Percentiles rank a stretch among this genome's conserved stretches.
phyloP scores from a whole-genome alignment of 2,797 vertebrate genomes.

The Molossus alvarezi region DNA sequence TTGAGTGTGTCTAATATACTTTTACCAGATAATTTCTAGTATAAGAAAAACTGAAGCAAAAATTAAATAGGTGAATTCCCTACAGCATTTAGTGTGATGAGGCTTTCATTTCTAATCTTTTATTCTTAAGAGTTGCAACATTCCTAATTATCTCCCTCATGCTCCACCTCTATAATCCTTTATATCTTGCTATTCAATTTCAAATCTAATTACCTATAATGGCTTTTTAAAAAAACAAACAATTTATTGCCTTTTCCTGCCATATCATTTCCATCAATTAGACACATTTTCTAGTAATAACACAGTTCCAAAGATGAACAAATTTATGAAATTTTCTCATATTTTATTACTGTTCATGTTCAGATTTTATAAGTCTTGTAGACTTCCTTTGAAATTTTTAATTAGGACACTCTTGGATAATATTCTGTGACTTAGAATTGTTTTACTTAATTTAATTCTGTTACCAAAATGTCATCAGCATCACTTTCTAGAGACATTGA shows the following conservation, averaged over 20 bases:
- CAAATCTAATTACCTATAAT: slow-evolving; percentile 72
- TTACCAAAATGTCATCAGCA: background rate
- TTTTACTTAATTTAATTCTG: slow-evolving; percentile 60
- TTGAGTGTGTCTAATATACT: slow-evolving; percentile 56
- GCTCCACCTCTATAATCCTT: background rate
- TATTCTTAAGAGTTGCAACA: slow-evolving; percentile 67
- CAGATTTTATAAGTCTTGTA: slow-evolving; percentile 38
- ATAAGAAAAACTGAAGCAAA: slow-evolving; percentile 61
- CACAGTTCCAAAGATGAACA: slow-evolving; percentile 54
- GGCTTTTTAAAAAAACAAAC: slow-evolving; percentile 72
- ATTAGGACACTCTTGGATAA: slow-evolving; percentile 17
- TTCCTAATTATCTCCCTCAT: slow-evolving; percentile 51
- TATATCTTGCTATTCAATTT: slow-evolving; percentile 68
- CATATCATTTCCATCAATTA: slow-evolving; percentile 65
- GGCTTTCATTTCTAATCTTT: slow-evolving; percentile 76
- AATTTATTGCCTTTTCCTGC: slow-evolving; percentile 62
- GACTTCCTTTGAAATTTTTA: slow-evolving; percentile 41
- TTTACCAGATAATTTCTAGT: slow-evolving; percentile 67
- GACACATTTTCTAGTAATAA: slow-evolving; percentile 60
- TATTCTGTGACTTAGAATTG: slow-evolving; percentile 34
- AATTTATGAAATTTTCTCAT: slow-evolving; percentile 50
- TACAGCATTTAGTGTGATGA: background rate
- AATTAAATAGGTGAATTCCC: slow-evolving; percentile 61
- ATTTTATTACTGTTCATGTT: slow-evolving; percentile 33
- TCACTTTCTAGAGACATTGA: background rate